Base-by-base conservation (phyloP, 2,113 vertebrate species). In the Accipiter cooperii region DNA sequence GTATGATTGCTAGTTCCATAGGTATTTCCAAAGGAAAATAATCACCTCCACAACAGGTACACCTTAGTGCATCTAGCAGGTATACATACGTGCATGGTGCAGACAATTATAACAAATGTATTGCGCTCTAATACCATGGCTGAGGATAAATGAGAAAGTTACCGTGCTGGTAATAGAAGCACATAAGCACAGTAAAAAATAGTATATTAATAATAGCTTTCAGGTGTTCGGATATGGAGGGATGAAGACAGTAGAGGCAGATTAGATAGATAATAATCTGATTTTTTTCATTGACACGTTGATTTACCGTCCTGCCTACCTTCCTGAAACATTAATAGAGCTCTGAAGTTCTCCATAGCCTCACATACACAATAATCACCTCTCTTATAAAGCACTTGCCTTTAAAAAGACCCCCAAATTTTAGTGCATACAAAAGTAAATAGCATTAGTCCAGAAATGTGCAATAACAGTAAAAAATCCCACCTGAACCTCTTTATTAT, bases 161-260 rank as follows among this genome's bases (percentile, higher is more conserved):
- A 75, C 31, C 2, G 1, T 52, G 64, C 84, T 28, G 33, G n/a
- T 49, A 87, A 90, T 13, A 78, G 46, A 83, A 77, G 70, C 51
- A 70, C 47, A 69, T 34, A 93, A 73, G 54, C 16, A 85, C 31
- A 80, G 54, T 36, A 92, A 89, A 75, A 95, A 95, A 81, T 20
- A 83, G 34, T 11, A 25, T 26, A 91, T 84, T 92, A 90, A 85
- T 91, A 96, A 95, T 47, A 85, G 76, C 69, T 71, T 90, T 87
- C 66, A 80, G 54, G 21, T 76, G 42, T 68, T 89, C 74, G 46
- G 57, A 82, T 82, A 88, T 7, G 33, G 55, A 92, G 51, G 31
- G 31, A 55, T 55, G 60, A 77, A 90, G 84, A 80, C 40, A 88
- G n/a, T 22, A 65, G 64, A 88, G 54, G 36, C 8, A 82, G 44